Evolutionary conservation across 2,113 vertebrate genomes (phyloP), one percentile per base, ranked within the genome.

Genomic region (Cacatua alba): DNA sequence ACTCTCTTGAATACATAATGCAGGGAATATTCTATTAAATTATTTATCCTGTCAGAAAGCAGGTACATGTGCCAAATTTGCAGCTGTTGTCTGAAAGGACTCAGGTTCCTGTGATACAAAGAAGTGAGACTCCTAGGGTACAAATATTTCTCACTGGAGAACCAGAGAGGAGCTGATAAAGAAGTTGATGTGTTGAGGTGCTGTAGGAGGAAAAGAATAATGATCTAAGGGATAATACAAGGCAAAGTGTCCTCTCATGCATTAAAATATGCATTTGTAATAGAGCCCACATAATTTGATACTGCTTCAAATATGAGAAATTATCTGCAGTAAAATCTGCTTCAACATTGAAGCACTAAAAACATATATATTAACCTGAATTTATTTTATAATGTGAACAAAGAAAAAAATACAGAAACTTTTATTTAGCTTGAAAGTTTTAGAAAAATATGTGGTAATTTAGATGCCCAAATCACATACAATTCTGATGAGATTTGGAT

Each of bases 1-100:
- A 92, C 41, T 82, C 31, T 90, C 59, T 62, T 85, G 84, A 85
- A 96, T 91, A 49, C 49, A 67, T 95, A 92, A 96, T 90, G 41
- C 44, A 91, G 57, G 35, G 44, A 84, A 89, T 69, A 87, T 69
- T 92, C 65, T 79, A 29, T 35, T 95, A 59, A 95, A 96, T 96
- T 91, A 94, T 97, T 95, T 92, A 90, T 82, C 49, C 37, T 8
- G 9, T 70, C 82, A 96, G 90, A 91, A 95, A 85, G 33, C 49
- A 69, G 49, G n/a, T 53, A 74, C 62, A 46, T 21, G 37, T 67
- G 82, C 84, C 87, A 94, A 82, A 87, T 95, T 84, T 94, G 39
- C 90, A 87, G 49, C 53, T 53, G 19, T 74, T 91, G 49, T 53
- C 82, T 95, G 62, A 92, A 89, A 90, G 19, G 37, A 85, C 46